Evolutionary conservation across 2,797 vertebrate genomes (phyloP), one percentile per base, ranked within the genome.

Genomic region (Sebastes glaucus): DNA sequence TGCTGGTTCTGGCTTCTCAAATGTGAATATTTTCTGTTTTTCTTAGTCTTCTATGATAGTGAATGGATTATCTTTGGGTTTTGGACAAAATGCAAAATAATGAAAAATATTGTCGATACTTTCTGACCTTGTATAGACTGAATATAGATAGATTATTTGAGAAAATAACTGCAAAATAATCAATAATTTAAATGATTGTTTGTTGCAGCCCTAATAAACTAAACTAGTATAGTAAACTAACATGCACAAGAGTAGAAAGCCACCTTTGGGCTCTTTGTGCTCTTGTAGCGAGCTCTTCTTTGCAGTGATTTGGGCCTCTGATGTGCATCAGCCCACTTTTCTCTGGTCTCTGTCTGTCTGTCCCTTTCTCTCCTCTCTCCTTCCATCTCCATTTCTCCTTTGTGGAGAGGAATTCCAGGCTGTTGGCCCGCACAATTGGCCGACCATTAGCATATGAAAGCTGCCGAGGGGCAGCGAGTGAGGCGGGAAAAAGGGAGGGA

Each of bases 371-470:
- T 64, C 59, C 79, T 74, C 70, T 73, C 86, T 83, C 63, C 70
- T 78, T 91, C 87, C 74, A 81, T 90, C 92, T 88, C 85, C 80
- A 82, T 88, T 84, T 86, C 80, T 88, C 71, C 71, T 91, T 95
- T 96, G 92, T 93, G 90, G 66, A 46, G 77, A 93, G 92, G 89
- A 92, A 95, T 94, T 94, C 92, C 92, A 90, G 91, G 87, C 93
- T 91, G 89, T 88, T 83, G 90, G 87, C 84, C 85, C 55, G 78
- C 88, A 96, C 95, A 94, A 94, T 95, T 67, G 80, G 62, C 65
- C 32, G 0, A 0, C 6, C 62, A 95, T 95, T 96, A 93, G 90
- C 94, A 95, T 94, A 91, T 95, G 95, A 95, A 96, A 94, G 93
- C 83, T 67, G 66, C 77, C 3, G 46, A 80, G 84, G 82, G 89